Conservation (phyloP, 2,113 vertebrate genomes). For the Vicugna pacos region DNA sequence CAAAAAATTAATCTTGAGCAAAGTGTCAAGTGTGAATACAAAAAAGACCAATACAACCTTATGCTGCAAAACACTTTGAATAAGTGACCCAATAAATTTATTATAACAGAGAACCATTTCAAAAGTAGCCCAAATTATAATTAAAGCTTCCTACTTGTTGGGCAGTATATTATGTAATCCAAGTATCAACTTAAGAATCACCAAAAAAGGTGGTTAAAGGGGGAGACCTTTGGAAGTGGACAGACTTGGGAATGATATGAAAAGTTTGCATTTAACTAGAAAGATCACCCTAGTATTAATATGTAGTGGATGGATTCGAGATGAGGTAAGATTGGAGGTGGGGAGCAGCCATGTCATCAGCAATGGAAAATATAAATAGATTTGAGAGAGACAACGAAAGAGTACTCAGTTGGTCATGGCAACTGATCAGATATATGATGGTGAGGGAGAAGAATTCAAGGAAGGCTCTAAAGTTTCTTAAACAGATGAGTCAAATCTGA, state of each 20-base stretch:
- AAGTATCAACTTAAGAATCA: constrained; percentile 1
- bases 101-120: neutral
- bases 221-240: neutral
- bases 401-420: neutral
- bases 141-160: constrained; percentile 5
- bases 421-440: neutral
- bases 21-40: constrained; percentile 29
- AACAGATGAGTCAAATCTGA: neutral
- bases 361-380: neutral
- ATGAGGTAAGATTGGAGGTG: neutral
- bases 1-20: constrained; percentile 52
- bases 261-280: neutral
- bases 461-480: neutral
- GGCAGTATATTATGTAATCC: neutral
- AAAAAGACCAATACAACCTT: neutral
- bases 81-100: constrained; percentile 41
- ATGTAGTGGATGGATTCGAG: neutral
- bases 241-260: neutral
- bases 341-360: neutral
- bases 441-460: neutral
- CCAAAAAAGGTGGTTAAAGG: neutral
- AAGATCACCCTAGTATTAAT: neutral
- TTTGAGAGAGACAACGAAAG: neutral
- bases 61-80: neutral
- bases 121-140: neutral